These are phyloP conservation scores for Plotosus lineatus DNA, from an alignment of 2,113 vertebrate genomes.

Conservation along the genomic window DNA sequence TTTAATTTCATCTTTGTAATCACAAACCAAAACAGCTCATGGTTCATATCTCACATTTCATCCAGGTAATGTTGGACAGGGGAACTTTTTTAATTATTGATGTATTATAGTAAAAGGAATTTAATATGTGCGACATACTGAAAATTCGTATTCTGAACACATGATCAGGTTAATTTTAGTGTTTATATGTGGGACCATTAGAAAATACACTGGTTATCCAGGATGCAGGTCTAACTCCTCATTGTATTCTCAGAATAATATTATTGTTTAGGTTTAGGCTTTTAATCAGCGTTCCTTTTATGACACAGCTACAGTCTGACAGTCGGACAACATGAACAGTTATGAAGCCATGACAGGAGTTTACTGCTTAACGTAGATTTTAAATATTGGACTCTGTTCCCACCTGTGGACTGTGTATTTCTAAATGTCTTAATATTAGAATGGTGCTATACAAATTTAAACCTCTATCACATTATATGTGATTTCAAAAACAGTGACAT, in stretches of 20 bases:
- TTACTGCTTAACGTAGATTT: slow-evolving; percentile 6
- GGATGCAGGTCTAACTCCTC: background rate
- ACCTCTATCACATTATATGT: slow-evolving; percentile 31
- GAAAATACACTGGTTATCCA: slow-evolving; percentile 2
- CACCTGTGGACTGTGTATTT: background rate
- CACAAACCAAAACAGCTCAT: background rate
- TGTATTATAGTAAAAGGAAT: slow-evolving; percentile 16
- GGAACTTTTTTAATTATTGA: slow-evolving; percentile 8
- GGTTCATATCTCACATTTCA: background rate
- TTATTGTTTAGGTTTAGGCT: background rate
- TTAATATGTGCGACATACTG: slow-evolving; percentile 1
- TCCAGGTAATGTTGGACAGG: background rate
- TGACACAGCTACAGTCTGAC: background rate
- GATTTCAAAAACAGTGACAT: slow-evolving; percentile 26
- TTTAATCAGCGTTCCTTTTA: background rate
- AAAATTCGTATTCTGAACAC: slow-evolving; percentile 32
- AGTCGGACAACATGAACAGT: background rate
- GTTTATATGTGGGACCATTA: slow-evolving; percentile 23
- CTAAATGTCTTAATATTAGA: slow-evolving; percentile 20
- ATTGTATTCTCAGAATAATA: background rate
- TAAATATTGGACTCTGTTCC: slow-evolving; percentile 2
- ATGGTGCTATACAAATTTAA: slow-evolving; percentile 42
- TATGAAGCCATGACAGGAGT: slow-evolving; percentile 16
- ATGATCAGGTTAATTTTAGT: slow-evolving; percentile 19
- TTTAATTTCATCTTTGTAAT: background rate